Conservation (phyloP, 2,113 vertebrate genomes). For the Boleophthalmus pectinirostris region DNA sequence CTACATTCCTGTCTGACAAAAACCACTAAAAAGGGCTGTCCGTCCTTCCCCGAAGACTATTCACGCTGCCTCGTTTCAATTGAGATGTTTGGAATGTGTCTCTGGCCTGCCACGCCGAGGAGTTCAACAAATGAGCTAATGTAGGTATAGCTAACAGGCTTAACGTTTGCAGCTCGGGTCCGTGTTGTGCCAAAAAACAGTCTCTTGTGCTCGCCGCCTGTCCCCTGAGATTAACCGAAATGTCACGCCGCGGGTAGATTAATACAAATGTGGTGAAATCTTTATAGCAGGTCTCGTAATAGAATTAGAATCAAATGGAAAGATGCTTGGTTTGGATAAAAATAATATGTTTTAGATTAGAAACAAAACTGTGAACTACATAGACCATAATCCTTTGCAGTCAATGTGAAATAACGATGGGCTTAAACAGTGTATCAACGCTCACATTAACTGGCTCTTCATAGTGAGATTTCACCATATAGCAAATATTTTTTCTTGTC, state of each 20-base stretch:
- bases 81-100: conserved; percentile 65
- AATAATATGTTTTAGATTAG: not conserved
- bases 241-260: conserved; percentile 38
- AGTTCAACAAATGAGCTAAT: conserved; percentile 53
- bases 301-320: not conserved
- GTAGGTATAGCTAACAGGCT: conserved; percentile 65
- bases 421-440: too few relatives aligned
- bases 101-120: conserved; percentile 44
- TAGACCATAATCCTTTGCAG: not conserved
- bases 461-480: too few relatives aligned
- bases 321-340: not conserved
- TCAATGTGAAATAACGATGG: not conserved
- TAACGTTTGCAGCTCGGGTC: conserved; percentile 49
- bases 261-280: not conserved
- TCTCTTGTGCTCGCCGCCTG: conserved; percentile 57
- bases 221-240: conserved; percentile 62
- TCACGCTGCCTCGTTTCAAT: conserved; percentile 39
- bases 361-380: not conserved
- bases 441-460: too few relatives aligned
- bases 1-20: conserved; percentile 75
- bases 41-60: conserved; percentile 47
- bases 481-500: too few relatives aligned
- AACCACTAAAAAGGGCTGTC: conserved; percentile 62
- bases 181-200: conserved; percentile 55
- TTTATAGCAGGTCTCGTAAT: not conserved